Evolutionary conservation across 2,797 vertebrate species (phyloP), one percentile per base, ranked within the genome.

Genomic region (Huso huso): DNA sequence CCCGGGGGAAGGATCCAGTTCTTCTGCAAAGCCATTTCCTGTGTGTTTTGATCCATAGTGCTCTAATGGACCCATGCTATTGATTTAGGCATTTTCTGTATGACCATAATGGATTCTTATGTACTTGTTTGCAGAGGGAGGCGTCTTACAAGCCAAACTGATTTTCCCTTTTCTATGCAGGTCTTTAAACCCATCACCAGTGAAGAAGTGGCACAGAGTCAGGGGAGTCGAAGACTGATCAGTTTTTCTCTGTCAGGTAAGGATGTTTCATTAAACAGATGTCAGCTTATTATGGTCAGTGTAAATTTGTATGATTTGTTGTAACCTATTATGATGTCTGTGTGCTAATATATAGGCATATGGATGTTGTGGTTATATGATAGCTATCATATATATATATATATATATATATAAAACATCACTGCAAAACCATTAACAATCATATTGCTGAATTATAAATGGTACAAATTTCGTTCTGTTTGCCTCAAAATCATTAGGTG

Each of bases 181-280:
- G 86, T 93, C 81, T 93, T 93, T 79, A 94, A 92, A 87, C 90
- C 78, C 23, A 77, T 88, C 74, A 82, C 81, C 72, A 83, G 73
- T 66, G 92, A 94, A 72, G 92, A 94, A 59, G 81, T 85, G n/a
- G 73, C 76, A 49, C 91, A 90, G 69, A 85, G 84, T 37, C 91
- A 92, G 75, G 91, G 92, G 74, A 91, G 82, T 70, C 86, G 93
- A 64, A 89, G 93, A 63, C 78, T 94, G 73, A 94, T 94, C 83
- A 94, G 91, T 75, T 95, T 94, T 84, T 91, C 91, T n/a, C 78
- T 95, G 72, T 94, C 93, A 78, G 93, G 93, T 94, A 81, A 69
- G 78, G 70, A 10, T 52, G 18, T 13, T n/a, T 55, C 23, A 37
- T 37, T 37, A 37, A 37, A 4, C 4, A 37, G 23, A 37, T 37